Percentiles rank a stretch among this genome's conserved stretches.
phyloP scores from a whole-genome alignment of 2,113 vertebrate species.

The Campylomormyrus tamandua region DNA sequence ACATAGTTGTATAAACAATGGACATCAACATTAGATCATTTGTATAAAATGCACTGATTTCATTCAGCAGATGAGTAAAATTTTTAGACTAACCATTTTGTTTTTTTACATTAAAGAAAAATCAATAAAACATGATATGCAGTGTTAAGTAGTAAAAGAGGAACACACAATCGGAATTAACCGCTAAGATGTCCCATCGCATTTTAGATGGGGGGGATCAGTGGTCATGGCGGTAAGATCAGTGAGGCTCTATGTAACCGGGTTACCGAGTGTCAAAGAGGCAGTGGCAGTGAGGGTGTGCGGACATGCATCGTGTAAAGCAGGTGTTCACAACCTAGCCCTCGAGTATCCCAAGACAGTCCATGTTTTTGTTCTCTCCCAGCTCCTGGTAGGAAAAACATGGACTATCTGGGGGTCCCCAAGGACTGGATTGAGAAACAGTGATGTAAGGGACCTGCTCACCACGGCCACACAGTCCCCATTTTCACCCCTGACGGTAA shows the following conservation, averaged over 20 bases:
- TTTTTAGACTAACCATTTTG: slow-evolving; percentile 53
- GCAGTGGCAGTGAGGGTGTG: slow-evolving; percentile 36
- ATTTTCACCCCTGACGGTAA: slow-evolving; percentile 34
- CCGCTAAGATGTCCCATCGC: slow-evolving; percentile 32
- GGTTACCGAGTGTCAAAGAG: slow-evolving; percentile 43
- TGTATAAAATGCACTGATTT: slow-evolving; percentile 62
- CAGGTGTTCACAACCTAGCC: slow-evolving; percentile 4
- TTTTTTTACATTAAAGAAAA: slow-evolving; percentile 45
- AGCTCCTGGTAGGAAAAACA: neutral
- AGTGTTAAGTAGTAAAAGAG: slow-evolving; percentile 65
- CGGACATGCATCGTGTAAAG: slow-evolving; percentile 41
- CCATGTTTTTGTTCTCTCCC: neutral
- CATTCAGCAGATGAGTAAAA: slow-evolving; percentile 58
- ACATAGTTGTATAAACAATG: slow-evolving; percentile 71
- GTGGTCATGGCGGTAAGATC: neutral
- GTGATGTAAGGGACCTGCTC: slow-evolving; percentile 15
- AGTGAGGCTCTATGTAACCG: slow-evolving; percentile 41
- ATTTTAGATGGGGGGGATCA: neutral
- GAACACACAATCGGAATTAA: slow-evolving; percentile 61
- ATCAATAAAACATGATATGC: slow-evolving; percentile 46
- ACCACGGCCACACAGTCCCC: slow-evolving; percentile 39
- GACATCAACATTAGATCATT: slow-evolving; percentile 59
- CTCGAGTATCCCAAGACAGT: neutral
- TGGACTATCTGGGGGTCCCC: neutral
- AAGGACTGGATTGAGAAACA: neutral